Percentiles rank a stretch among this genome's conserved stretches.
These are phyloP conservation scores for Lophotis ruficrista DNA, from an alignment of 2,113 vertebrate species.

Conservation along the genomic window DNA sequence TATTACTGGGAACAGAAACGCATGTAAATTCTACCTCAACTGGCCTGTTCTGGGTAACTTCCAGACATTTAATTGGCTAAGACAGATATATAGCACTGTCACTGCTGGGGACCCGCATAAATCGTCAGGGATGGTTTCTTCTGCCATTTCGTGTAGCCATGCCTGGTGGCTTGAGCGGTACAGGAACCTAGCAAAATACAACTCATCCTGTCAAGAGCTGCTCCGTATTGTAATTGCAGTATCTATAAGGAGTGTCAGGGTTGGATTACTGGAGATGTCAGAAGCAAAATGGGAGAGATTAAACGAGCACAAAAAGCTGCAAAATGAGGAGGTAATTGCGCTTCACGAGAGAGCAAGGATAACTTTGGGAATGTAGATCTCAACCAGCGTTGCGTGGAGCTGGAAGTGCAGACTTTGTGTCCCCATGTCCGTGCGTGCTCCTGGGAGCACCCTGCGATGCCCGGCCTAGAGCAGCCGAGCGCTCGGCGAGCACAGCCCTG, in stretches of 20 bases:
- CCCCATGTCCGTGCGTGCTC: not conserved
- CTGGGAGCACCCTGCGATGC: rapidly evolving
- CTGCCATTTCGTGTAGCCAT: not conserved
- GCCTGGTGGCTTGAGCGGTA: not conserved
- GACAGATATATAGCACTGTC: conserved; percentile 17
- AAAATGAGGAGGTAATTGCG: conserved; percentile 47
- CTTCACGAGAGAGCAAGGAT: conserved; percentile 1
- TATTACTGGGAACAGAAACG: not conserved
- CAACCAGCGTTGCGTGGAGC: not conserved
- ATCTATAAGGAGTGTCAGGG: conserved; percentile 10
- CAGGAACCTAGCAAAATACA: conserved; percentile 1
- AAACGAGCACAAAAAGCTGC: conserved; percentile 27
- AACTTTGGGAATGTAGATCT: not conserved
- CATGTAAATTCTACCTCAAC: conserved; percentile 11
- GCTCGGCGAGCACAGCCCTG: rapidly evolving
- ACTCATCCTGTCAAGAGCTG: conserved; percentile 19
- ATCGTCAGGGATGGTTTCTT: not conserved
- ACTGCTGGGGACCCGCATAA: not conserved
- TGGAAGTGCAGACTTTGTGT: not conserved
- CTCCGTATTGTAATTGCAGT: conserved; percentile 28
- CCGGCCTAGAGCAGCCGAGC: rapidly evolving
- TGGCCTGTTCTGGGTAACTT: not conserved
- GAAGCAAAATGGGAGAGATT: conserved; percentile 50
- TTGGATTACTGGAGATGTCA: conserved; percentile 54
- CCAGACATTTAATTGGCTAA: not conserved